Percentiles rank a stretch among this genome's conserved stretches.
These are phyloP conservation scores for Pipistrellus pipistrellus DNA, from an alignment of 2,797 vertebrate species.

Conservation along the genomic window DNA sequence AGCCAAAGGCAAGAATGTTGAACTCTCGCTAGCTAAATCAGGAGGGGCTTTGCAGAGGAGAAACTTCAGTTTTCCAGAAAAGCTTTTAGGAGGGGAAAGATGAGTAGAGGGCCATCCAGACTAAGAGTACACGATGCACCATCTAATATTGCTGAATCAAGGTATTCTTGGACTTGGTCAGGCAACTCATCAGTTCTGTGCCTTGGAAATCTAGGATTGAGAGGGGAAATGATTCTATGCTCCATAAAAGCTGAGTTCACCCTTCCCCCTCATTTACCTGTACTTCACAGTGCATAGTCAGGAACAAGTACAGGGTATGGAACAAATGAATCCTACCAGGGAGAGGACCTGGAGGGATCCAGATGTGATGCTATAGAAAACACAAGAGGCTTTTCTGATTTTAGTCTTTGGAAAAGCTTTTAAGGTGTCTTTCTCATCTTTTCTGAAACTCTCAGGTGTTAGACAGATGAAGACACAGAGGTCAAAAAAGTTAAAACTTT, in stretches of 20 bases:
- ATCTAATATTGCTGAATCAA: neutral
- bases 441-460: neutral
- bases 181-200: neutral
- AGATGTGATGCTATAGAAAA: neutral
- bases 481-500: neutral
- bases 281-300: neutral
- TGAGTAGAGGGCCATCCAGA: neutral
- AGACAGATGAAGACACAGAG: slow-evolving; percentile 12
- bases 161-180: neutral
- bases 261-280: neutral
- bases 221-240: neutral
- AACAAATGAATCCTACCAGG: neutral
- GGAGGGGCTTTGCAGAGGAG: neutral
- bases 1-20: neutral
- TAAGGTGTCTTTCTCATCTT: neutral
- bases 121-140: fast-evolving
- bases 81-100: neutral
- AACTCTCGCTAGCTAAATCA: neutral
- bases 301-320: neutral
- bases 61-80: slow-evolving; percentile 1
- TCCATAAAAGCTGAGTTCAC: neutral
- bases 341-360: neutral
- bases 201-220: neutral
- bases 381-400: neutral
- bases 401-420: slow-evolving; percentile 24